These are phyloP conservation scores for Aphelenchoides fujianensis DNA, from an alignment of 1,140 invertebrate genomes.

Conservation along the genomic window DNA sequence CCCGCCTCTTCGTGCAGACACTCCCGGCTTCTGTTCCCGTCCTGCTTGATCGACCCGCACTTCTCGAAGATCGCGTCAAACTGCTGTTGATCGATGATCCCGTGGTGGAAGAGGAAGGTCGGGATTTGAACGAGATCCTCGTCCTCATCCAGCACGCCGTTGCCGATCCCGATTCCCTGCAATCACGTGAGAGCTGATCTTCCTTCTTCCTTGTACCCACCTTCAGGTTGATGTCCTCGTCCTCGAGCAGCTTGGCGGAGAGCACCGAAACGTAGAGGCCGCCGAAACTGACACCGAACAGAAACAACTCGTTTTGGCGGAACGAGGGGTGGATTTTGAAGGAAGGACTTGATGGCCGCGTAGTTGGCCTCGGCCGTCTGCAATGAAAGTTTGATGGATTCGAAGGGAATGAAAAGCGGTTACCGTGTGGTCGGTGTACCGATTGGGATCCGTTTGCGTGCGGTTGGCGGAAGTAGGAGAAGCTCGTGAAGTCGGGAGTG, in stretches of 20 bases:
- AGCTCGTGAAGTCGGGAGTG: not conserved
- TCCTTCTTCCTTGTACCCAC: too few relatives aligned
- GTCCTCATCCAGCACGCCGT: conserved; percentile 14
- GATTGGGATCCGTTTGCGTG: too few relatives aligned
- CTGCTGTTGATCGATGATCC: not conserved
- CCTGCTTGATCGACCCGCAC: not conserved
- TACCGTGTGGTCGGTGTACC: too few relatives aligned
- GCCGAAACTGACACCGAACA: conserved; percentile 7
- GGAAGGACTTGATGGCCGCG: conserved; percentile 1
- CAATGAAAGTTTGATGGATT: conserved; percentile 9
- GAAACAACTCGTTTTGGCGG: not conserved
- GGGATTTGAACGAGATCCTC: not conserved
- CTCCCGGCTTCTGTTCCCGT: not conserved
- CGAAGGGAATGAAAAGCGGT: not conserved
- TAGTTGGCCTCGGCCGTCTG: conserved; percentile 1
- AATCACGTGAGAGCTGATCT: not conserved
- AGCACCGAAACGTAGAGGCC: not conserved
- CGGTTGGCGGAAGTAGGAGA: too few relatives aligned
- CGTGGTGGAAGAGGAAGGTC: not conserved
- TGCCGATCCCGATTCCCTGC: conserved; percentile 12
- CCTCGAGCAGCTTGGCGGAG: not conserved
- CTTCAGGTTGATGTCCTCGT: conserved; percentile 13
- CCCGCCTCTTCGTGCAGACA: conserved; percentile 6
- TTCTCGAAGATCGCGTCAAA: not conserved
- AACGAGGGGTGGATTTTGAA: conserved; percentile 4